Evolutionary conservation across 1,140 invertebrate species (phyloP).

Genomic region (Theocolax elegans): DNA sequence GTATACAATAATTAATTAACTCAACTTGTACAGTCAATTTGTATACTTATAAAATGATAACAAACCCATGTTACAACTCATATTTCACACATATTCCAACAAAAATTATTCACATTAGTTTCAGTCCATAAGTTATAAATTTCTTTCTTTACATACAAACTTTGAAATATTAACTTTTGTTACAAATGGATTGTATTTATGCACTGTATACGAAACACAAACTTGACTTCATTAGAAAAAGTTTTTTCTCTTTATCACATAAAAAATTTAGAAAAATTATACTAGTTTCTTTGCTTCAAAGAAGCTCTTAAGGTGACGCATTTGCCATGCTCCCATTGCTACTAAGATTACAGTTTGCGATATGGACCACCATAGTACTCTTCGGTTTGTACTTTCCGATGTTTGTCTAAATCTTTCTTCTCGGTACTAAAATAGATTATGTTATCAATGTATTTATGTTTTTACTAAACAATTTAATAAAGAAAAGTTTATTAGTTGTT

Average conservation of each 20-base stretch:
- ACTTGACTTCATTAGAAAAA: constrained; percentile 24
- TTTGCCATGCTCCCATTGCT: constrained; percentile 97
- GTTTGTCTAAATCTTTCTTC: constrained; percentile 98
- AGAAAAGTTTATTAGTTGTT: constrained; percentile 15
- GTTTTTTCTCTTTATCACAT: constrained; percentile 19
- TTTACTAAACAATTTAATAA: not conserved
- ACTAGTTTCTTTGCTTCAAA: constrained; percentile 99
- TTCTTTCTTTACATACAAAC: constrained; percentile 19
- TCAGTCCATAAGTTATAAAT: constrained; percentile 25
- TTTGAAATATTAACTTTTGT: constrained; percentile 29
- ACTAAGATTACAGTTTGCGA: constrained; percentile 91
- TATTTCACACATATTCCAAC: constrained; percentile 13
- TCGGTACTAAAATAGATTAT: constrained; percentile 80
- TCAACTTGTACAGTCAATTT: no score
- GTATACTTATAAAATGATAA: no score
- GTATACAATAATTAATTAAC: no score
- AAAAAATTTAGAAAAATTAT: constrained; percentile 67
- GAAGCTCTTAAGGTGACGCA: constrained; percentile 98
- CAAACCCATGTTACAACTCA: no score
- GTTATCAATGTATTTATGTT: not conserved
- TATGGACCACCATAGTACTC: constrained; percentile 98
- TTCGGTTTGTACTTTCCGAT: constrained; percentile 96
- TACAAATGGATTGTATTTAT: constrained; percentile 17
- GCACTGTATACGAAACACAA: constrained; percentile 37
- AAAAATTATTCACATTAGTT: constrained; percentile 4